Evolutionary conservation across 2,888 invertebrate species (phyloP), one percentile per base, ranked within the genome.

Genomic region (Cosmia pyralina): DNA sequence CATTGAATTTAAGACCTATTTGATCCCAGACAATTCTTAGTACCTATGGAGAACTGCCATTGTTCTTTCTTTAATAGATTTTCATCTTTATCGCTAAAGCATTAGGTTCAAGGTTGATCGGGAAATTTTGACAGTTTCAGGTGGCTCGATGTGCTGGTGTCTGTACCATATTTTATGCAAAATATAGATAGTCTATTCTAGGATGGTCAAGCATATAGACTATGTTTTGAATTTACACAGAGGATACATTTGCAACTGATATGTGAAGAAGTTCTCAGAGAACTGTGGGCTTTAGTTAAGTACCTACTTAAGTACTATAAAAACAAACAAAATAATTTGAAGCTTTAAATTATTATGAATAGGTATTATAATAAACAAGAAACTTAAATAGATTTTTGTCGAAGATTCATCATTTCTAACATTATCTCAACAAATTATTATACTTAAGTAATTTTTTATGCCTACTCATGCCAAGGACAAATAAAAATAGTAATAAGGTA

Each of bases 401-500:
- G 19, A 48, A 34, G 22, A 38, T n/a, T 46, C 44, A 46, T n/a
- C 11, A 50, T 46, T 19, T 13, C 0, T 38, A 6, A 1, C 13
- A 38, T 53, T 77, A 69, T 69, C 69, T 69, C 38, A 68, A 53
- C n/a, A 46, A 75, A 58, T 22, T 50, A 55, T 0, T n/a, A n/a
- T 38, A n/a, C n/a, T n/a, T n/a, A 59, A 53, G 38, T 59, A 38
- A 60, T 1, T 52, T 53, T 66, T 8, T 59, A 22, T 17, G 28
- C 52, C 53, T n/a, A 67, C 68, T 50, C 15, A 17, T 19, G 4
- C 77, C 60, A 69, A 75, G 69, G 69, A 22, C 69, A 69, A 60
- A 34, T 59, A 34, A 53, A 76, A 59, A 53, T 46, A 17, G 17
- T 57, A 13, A n/a, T 2, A 7, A 7, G 15, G 6, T 70, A 55